Conservation (phyloP, 2,888 invertebrate species). For the Plusia festucae region DNA sequence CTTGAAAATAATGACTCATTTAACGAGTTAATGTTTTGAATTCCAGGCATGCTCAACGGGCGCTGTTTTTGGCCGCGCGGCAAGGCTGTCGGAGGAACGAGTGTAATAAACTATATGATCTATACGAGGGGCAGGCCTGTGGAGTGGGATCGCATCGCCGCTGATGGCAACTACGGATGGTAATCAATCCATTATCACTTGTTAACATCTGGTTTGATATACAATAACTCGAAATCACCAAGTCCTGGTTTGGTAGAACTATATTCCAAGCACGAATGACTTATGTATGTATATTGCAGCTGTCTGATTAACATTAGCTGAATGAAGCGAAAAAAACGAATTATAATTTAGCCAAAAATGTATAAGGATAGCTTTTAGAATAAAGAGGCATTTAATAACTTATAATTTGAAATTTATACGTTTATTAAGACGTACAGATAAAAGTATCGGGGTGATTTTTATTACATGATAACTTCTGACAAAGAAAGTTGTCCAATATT, state of each 20-base stretch:
- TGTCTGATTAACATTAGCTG: slow-evolving; percentile 11
- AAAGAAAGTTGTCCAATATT: too few species aligned
- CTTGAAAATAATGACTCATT: slow-evolving; percentile 27
- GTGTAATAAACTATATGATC: slow-evolving; percentile 91
- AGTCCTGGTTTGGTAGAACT: too few species aligned
- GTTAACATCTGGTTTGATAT: too few species aligned
- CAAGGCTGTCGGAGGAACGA: slow-evolving; percentile 89
- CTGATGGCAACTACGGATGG: slow-evolving; percentile 93
- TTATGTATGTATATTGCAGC: slow-evolving; percentile 14
- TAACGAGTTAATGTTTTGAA: slow-evolving; percentile 18
- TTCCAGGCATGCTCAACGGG: slow-evolving; percentile 75
- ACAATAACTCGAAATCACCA: too few species aligned
- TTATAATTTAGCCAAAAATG: too few species aligned
- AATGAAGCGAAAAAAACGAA: too few species aligned
- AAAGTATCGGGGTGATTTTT: too few species aligned
- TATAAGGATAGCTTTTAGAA: too few species aligned
- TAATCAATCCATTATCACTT: slow-evolving; percentile 53
- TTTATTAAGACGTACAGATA: too few species aligned
- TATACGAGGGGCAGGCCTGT: slow-evolving; percentile 93
- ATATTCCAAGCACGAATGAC: slow-evolving; percentile 13
- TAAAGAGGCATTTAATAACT: too few species aligned
- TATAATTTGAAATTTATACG: too few species aligned
- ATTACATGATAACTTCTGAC: too few species aligned
- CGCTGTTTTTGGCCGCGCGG: slow-evolving; percentile 88
- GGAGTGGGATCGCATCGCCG: slow-evolving; percentile 93